Base-by-base conservation (phyloP, 2,797 vertebrate species). In the Acanthurus lineatus region DNA sequence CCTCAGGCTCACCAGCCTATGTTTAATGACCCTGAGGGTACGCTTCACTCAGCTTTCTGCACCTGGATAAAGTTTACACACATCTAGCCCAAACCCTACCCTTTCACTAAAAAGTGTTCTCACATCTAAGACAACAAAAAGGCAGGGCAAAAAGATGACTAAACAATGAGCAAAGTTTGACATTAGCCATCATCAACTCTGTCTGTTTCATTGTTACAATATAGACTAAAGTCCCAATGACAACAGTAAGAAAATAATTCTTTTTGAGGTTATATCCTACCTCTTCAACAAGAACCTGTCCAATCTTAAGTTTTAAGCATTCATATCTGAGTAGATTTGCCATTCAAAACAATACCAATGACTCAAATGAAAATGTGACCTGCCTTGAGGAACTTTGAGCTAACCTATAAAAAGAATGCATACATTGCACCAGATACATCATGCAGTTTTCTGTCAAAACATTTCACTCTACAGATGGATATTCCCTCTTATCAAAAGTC, bases 1-100 rank as follows among this genome's bases (percentile, higher is more conserved):
- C 87, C 78, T 67, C 57, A 20, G 84, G 83, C 81, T 79, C 42
- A 14, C 32, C 59, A 53, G 58, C 72, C 47, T 63, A 22, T 79
- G 84, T 87, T 86, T 84, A 77, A 81, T 83, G 32, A 85, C 77
- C 86, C 79, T 51, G 7, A 68, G 73, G 91, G 83, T 82, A 77
- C 60, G 62, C 45, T 52, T 75, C 70, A 77, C 76, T 80, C 65
- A 59, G 44, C 61, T 69, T 44, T 83, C 52, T 82, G 72, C 80
- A 79, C 69, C 79, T 80, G 79, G 56, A 48, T 68, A 58, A 73
- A 44, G 60, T 84, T 82, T 69, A 71, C 73, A 73, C 76, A 69
- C 56, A 65, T 52, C 59, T 38, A 71, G 66, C 51, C 53, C 47
- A 65, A 73, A 70, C 16, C 52, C 15, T 44, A 17, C n/a, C 11